These are phyloP conservation scores for Anagyrus pseudococci DNA, from an alignment of 2,888 invertebrate genomes.

Conservation along the genomic window DNA sequence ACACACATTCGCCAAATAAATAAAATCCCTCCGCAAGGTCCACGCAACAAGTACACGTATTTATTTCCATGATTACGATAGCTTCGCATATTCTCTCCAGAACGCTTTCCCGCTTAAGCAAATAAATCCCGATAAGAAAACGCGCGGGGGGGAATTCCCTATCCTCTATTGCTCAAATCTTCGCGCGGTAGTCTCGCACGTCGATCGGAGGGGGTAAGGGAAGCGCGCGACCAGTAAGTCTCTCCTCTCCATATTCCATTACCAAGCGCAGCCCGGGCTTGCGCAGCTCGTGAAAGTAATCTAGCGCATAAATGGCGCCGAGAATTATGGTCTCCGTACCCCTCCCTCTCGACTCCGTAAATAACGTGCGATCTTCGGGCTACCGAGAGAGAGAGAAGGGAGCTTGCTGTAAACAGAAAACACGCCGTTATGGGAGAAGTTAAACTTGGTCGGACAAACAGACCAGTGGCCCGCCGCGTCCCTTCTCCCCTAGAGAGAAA, in stretches of 20 bases:
- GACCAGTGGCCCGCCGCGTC: conserved; percentile 22
- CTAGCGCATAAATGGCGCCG: conserved; percentile 34
- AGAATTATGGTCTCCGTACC: conserved; percentile 36
- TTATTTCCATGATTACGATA: too few species aligned
- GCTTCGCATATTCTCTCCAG: too few species aligned
- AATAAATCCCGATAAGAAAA: not conserved
- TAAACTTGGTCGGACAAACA: conserved; percentile 47
- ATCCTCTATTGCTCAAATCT: too few species aligned
- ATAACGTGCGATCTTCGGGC: conserved; percentile 19
- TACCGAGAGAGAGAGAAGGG: conserved; percentile 5
- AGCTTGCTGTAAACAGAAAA: conserved; percentile 47
- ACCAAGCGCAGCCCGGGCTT: not conserved
- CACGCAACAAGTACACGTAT: too few species aligned
- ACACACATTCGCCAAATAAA: too few species aligned
- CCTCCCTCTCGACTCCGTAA: conserved; percentile 22
- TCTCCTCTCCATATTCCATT: conserved; percentile 21
- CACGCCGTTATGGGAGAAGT: conserved; percentile 47
- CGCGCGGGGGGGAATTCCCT: not conserved
- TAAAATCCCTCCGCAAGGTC: too few species aligned
- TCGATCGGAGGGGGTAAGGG: too few species aligned
- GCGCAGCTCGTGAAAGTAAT: conserved; percentile 24
- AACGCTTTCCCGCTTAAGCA: too few species aligned
- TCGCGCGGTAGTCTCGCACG: too few species aligned
- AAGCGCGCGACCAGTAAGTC: too few species aligned
- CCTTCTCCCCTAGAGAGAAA: not conserved